Evolutionary conservation across 2,113 vertebrate species (phyloP), one percentile per base, ranked within the genome.

Genomic region (Microtus pennsylvanicus): DNA sequence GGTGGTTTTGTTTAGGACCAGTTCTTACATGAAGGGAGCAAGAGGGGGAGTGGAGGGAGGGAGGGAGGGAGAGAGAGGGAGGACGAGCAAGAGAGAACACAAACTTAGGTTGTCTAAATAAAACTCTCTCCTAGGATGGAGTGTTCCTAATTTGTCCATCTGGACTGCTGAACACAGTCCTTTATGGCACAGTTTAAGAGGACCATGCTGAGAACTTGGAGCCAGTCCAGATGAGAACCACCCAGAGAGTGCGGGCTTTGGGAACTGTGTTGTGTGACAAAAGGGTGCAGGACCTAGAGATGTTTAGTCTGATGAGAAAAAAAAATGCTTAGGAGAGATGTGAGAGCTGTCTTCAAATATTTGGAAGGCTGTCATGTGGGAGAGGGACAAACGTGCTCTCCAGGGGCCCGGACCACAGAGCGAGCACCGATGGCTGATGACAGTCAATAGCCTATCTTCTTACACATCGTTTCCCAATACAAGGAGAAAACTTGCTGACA

Each of bases 301-400:
- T 97, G 93, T 97, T 97, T 97, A 97, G 97, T 97, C 97, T 97
- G 92, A 94, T 28, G 96, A 94, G 74, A 95, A 95, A 77, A 95
- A 77, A 58, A 47, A 96, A 87, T 1, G 16, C 87, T 92, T 91
- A 92, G 91, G 93, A 88, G 87, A 93, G 90, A 95, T 35, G 28
- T 89, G 87, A 97, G 93, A 90, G 81, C 67, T 89, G 74, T 87
- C 95, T 94, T 97, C 81, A 96, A 89, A 92, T 92, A 96, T 96
- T 93, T 97, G 95, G 96, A 35, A 4, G 92, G 42, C 88, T 96
- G 96, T 96, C 90, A 22, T 6, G 7, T 1, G n/a, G 47, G 78
- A 95, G 63, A 90, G 80, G 96, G 93, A 86, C 72, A 50, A 45
- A 89, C 14, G 8, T 38, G 35, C 45, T 76, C n/a, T 55, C 58